These are phyloP conservation scores for Dorcus parallelipipedus DNA, from an alignment of 2,888 invertebrate species.

Conservation along the genomic window DNA sequence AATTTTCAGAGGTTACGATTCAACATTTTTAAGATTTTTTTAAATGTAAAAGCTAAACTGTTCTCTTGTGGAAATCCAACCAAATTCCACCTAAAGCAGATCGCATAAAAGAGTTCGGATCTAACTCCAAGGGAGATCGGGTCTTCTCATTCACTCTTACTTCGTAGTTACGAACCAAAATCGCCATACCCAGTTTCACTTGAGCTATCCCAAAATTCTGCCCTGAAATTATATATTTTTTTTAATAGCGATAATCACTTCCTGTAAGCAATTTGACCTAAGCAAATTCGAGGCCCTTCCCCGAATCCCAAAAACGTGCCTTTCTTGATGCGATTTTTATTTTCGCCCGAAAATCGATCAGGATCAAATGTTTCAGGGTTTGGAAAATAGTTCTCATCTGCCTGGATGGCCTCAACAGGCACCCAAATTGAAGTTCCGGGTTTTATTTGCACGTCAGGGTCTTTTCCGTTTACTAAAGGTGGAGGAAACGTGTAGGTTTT, in stretches of 20 bases:
- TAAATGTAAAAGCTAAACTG: too few relatives aligned
- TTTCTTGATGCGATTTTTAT: constrained; percentile 30
- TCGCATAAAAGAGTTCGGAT: constrained; percentile 22
- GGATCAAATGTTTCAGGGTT: constrained; percentile 46
- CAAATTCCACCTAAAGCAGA: constrained; percentile 24
- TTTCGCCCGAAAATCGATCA: constrained; percentile 41
- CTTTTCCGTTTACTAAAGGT: constrained; percentile 12
- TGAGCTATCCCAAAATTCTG: constrained; percentile 31
- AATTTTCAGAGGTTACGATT: too few relatives aligned
- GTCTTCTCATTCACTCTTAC: constrained; percentile 28
- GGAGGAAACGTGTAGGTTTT: constrained; percentile 28
- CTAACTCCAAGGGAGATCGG: constrained; percentile 24
- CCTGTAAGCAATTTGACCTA: constrained; percentile 26
- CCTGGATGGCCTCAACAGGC: constrained; percentile 40
- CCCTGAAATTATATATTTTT: constrained; percentile 21
- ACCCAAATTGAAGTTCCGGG: constrained; percentile 38
- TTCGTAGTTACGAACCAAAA: constrained; percentile 25
- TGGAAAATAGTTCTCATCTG: constrained; percentile 42
- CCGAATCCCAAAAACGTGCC: constrained; percentile 35
- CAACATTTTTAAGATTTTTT: too few relatives aligned
- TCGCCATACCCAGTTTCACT: constrained; percentile 26
- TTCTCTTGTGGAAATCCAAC: constrained; percentile 25
- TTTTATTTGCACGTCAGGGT: constrained; percentile 28
- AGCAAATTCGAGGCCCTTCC: constrained; percentile 36
- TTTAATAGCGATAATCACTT: too few relatives aligned